These are phyloP conservation scores for Ptychochromis oligacanthus DNA, from an alignment of 2,113 vertebrate species.

Conservation along the genomic window DNA sequence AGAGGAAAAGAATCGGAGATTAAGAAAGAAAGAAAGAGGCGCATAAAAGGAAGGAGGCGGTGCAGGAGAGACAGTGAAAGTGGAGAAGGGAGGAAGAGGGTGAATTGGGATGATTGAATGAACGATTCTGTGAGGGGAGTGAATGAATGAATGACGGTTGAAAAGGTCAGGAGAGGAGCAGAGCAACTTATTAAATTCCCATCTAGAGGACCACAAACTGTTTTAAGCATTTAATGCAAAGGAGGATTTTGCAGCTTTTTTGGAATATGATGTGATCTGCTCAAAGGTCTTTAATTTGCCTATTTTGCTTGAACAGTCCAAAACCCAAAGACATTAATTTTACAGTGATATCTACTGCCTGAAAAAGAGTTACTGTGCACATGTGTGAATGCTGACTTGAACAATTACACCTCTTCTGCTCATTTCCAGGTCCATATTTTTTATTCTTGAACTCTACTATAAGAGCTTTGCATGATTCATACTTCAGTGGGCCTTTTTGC, in stretches of 20 bases:
- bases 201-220: not conserved
- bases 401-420: not conserved
- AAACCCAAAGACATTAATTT: not conserved
- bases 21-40: conserved; percentile 41
- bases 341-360: not conserved
- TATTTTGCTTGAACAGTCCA: not conserved
- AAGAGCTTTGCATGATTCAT: not conserved
- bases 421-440: not conserved
- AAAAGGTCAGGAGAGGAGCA: conserved; percentile 57
- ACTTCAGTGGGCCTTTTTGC: not conserved
- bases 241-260: not conserved
- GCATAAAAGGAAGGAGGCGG: conserved; percentile 43
- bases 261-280: not conserved
- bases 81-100: conserved; percentile 61
- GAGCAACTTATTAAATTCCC: conserved; percentile 20
- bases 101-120: conserved; percentile 53
- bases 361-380: not conserved
- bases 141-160: conserved; percentile 49
- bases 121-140: conserved; percentile 48
- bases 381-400: not conserved
- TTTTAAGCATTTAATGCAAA: not conserved
- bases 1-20: conserved; percentile 58
- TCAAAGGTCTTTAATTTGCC: not conserved
- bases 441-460: not conserved
- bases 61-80: conserved; percentile 60